Evolutionary conservation across 2,113 vertebrate species (phyloP).

Genomic region (Gorsachius goisagi): DNA sequence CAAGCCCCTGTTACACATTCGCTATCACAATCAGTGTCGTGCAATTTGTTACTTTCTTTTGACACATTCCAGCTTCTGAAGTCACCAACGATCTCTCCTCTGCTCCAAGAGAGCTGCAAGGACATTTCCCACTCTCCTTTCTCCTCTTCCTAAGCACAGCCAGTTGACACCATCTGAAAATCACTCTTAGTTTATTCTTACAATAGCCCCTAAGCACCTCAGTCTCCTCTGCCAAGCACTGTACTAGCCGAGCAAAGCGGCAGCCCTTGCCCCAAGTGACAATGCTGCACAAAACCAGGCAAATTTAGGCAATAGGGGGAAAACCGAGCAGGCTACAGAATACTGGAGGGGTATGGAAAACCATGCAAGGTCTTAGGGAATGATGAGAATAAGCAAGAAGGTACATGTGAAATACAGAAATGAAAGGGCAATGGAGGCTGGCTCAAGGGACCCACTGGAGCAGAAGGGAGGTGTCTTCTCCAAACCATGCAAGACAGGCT

Average conservation of each 20-base stretch:
- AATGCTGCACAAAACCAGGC: neutral
- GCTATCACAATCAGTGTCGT: neutral
- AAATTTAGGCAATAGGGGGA: neutral
- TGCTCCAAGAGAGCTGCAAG: neutral
- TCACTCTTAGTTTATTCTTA: neutral
- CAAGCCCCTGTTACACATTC: neutral
- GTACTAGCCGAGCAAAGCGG: neutral
- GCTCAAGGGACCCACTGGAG: neutral
- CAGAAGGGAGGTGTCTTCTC: neutral
- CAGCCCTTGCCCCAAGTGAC: neutral
- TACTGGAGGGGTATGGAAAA: neutral
- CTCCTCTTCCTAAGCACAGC: neutral
- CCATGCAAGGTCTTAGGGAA: neutral
- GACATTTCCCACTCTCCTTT: neutral
- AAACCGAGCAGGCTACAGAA: neutral
- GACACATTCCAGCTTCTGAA: neutral
- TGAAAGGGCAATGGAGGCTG: neutral
- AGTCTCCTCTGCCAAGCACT: neutral
- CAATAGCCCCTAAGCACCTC: neutral
- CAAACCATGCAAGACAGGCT: neutral
- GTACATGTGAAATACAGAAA: neutral
- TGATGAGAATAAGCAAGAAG: neutral
- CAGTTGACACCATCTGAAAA: neutral
- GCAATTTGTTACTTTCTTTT: neutral
- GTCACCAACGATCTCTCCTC: neutral